Conservation (phyloP, 2,113 vertebrate genomes). For the Pseudonaja textilis region DNA sequence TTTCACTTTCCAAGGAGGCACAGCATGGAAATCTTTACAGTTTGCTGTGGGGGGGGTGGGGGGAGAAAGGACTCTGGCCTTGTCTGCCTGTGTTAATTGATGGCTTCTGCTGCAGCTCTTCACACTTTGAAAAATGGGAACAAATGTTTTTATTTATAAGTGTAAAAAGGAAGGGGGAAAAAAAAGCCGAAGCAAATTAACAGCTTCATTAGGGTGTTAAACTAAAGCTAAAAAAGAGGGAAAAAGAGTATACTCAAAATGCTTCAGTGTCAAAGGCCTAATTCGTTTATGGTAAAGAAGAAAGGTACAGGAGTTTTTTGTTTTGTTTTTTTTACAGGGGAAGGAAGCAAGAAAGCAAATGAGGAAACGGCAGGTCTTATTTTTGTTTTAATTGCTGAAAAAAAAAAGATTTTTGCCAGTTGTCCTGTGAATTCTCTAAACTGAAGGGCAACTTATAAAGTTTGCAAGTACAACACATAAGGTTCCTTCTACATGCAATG, state of each 20-base stretch:
- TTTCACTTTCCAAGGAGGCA: constrained; percentile 49
- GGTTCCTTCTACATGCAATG: not conserved
- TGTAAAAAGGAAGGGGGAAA: constrained; percentile 36
- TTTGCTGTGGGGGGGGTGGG: constrained; percentile 59
- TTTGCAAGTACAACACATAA: not conserved
- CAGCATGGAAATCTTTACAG: constrained; percentile 54
- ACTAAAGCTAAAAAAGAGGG: constrained; percentile 30
- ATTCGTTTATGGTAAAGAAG: constrained; percentile 3
- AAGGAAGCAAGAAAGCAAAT: not conserved
- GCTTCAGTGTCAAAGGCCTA: constrained; percentile 24
- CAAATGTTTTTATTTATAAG: constrained; percentile 47
- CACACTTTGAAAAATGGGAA: constrained; percentile 66
- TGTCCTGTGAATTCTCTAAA: not conserved
- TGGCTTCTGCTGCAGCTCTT: constrained; percentile 74
- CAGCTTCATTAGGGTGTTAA: constrained; percentile 21
- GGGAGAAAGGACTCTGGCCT: constrained; percentile 66
- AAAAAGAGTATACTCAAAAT: constrained; percentile 5
- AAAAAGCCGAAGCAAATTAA: constrained; percentile 33
- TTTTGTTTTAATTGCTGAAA: not conserved
- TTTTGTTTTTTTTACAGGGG: not conserved
- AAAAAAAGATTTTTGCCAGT: not conserved
- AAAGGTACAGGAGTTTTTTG: constrained; percentile 10
- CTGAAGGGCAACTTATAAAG: not conserved
- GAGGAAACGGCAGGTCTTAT: not conserved
- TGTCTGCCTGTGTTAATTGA: constrained; percentile 71